Conservation (phyloP, 2,113 vertebrate species). For the Scortum barcoo region DNA sequence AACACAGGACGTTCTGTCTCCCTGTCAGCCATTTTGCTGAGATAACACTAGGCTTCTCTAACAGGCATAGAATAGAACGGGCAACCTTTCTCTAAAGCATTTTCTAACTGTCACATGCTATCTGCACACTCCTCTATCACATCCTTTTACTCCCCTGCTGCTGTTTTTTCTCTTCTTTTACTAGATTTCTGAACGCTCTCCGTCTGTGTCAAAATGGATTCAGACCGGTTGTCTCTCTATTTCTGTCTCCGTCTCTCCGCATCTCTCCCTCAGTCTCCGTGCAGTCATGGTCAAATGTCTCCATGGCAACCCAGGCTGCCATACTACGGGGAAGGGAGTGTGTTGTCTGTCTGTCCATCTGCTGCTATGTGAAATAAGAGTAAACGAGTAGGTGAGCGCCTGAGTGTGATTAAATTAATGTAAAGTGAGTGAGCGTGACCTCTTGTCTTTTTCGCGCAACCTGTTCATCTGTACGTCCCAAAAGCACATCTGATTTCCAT, state of each 20-base stretch:
- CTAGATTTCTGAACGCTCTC: slow-evolving; percentile 5
- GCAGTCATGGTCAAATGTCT: slow-evolving; percentile 54
- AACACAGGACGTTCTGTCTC: slow-evolving; percentile 47
- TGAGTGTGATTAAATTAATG: neutral
- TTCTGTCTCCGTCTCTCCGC: slow-evolving; percentile 14
- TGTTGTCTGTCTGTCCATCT: slow-evolving; percentile 46
- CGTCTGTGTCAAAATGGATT: slow-evolving; percentile 24
- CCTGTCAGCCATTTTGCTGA: slow-evolving; percentile 61
- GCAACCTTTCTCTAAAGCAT: slow-evolving; percentile 40
- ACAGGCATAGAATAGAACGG: slow-evolving; percentile 33
- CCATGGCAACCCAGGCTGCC: slow-evolving; percentile 71
- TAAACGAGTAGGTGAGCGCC: too few species aligned
- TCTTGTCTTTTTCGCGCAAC: neutral
- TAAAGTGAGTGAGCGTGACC: neutral
- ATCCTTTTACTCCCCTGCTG: neutral
- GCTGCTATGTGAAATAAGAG: slow-evolving; percentile 26
- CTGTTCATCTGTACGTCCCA: neutral
- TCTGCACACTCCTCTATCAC: slow-evolving; percentile 57
- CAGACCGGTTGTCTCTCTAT: slow-evolving; percentile 47
- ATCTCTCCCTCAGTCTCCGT: slow-evolving; percentile 17
- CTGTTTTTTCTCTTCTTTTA: neutral
- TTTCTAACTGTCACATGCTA: slow-evolving; percentile 62
- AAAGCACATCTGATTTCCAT: slow-evolving; percentile 1
- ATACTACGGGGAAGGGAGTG: slow-evolving; percentile 25
- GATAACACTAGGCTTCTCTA: slow-evolving; percentile 59